Base-by-base conservation (phyloP, 2,797 vertebrate genomes). In the Thalassophryne amazonica region DNA sequence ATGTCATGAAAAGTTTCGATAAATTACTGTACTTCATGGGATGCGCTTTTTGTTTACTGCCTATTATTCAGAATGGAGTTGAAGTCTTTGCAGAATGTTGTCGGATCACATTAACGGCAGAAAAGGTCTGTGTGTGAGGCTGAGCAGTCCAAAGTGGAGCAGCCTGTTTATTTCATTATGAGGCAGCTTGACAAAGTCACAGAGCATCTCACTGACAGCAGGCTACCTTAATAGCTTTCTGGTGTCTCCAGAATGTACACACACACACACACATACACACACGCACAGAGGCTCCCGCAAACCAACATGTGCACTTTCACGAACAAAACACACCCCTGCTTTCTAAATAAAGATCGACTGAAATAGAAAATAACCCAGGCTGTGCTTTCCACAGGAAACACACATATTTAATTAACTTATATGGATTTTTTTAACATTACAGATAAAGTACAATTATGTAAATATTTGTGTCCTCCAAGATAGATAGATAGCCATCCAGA, bases 271-370 rank as follows among this genome's bases (percentile, higher is more conserved):
- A 14, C 25, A 30, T 17, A 8, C 18, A 20, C 8, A 41, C n/a
- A 24, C 29, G 20, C 15, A 15, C 13, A 24, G 28, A 30, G 8
- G 9, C 39, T 29, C 23, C 31, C 35, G 23, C 36, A 27, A 16
- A 40, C 34, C 31, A 5, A 35, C 34, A 35, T 35, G 62, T 70
- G 32, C 48, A 62, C 58, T 57, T 61, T 47, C 16, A 38, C 56
- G 59, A 25, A 61, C 52, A 46, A 48, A 69, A 70, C 43, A 41
- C 39, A 48, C 25, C 36, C 40, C 69, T 65, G 37, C 54, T 33
- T 55, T 80, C 72, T 77, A 80, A 72, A 80, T 73, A 66, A 78
- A 81, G 65, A 75, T 76, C 58, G 62, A 4, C 73, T 69, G 20
- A 52, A 78, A 66, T 38, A 50, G 23, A 58, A 75, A 76, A 60